Conservation (phyloP, 35 echinoderm and acorn worm species). For the Ptychodera flava region DNA sequence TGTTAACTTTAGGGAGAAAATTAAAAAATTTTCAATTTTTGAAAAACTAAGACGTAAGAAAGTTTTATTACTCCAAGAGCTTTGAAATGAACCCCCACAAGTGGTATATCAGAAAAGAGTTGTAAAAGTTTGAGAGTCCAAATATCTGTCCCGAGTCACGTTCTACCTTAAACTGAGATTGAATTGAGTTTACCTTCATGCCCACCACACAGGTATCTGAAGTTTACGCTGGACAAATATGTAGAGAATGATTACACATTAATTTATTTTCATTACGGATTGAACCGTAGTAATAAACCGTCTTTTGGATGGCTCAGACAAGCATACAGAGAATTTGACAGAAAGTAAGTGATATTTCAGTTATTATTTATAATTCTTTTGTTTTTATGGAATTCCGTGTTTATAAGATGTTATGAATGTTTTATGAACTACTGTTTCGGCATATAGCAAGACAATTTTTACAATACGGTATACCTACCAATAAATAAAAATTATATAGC, state of each 20-base stretch:
- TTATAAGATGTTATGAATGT: not conserved
- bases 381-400: not conserved
- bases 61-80: no score
- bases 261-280: conserved; percentile 84
- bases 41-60: no score
- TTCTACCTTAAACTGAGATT: no score
- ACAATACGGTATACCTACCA: not conserved
- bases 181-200: no score
- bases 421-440: not conserved
- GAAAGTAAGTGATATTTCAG: conserved; percentile 54
- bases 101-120: no score
- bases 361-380: not conserved
- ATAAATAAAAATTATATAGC: conserved; percentile 19
- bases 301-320: conserved; percentile 79
- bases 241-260: conserved; percentile 96
- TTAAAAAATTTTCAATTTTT: no score
- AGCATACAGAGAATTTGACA: conserved; percentile 88
- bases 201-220: conserved; percentile 94
- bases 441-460: not conserved
- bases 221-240: conserved; percentile 84
- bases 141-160: no score
- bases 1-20: no score
- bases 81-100: no score
- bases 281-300: conserved; percentile 65
- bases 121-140: no score